These are phyloP conservation scores for Leptinotarsa texana DNA, from an alignment of 1,140 invertebrate species.

Conservation along the genomic window DNA sequence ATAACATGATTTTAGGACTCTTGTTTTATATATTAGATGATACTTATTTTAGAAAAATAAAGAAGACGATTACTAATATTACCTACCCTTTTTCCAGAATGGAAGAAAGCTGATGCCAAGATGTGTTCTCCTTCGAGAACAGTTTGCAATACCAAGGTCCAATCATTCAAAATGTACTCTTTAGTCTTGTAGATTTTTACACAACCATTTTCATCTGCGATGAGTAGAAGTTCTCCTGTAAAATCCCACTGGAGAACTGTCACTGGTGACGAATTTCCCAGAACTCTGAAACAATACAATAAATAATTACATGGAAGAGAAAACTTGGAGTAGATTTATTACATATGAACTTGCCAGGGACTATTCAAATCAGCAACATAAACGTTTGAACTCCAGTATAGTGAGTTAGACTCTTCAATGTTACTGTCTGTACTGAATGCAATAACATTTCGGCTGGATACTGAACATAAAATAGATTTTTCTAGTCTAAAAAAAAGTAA, in stretches of 20 bases:
- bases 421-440: conserved; percentile 78
- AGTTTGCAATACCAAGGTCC: conserved; percentile 58
- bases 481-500: conserved; percentile 44
- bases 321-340: conserved; percentile 47
- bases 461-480: conserved; percentile 62
- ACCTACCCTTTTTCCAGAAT: conserved; percentile 76
- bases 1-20: too few relatives aligned
- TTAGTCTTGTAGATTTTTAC: conserved; percentile 78
- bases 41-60: too few relatives aligned
- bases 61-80: too few relatives aligned
- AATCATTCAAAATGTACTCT: conserved; percentile 82
- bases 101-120: conserved; percentile 79
- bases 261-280: conserved; percentile 64
- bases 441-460: conserved; percentile 78
- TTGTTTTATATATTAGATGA: too few relatives aligned
- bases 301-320: not conserved
- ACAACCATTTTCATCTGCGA: conserved; percentile 74
- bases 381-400: conserved; percentile 76
- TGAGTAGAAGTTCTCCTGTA: conserved; percentile 75
- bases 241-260: conserved; percentile 85
- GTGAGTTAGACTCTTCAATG: conserved; percentile 66
- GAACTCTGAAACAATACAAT: conserved; percentile 55
- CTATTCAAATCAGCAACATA: conserved; percentile 87
- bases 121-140: conserved; percentile 77
- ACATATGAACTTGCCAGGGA: conserved; percentile 80